phyloP scores from a whole-genome alignment of 1,140 invertebrate genomes.

The Triops cancriformis region DNA sequence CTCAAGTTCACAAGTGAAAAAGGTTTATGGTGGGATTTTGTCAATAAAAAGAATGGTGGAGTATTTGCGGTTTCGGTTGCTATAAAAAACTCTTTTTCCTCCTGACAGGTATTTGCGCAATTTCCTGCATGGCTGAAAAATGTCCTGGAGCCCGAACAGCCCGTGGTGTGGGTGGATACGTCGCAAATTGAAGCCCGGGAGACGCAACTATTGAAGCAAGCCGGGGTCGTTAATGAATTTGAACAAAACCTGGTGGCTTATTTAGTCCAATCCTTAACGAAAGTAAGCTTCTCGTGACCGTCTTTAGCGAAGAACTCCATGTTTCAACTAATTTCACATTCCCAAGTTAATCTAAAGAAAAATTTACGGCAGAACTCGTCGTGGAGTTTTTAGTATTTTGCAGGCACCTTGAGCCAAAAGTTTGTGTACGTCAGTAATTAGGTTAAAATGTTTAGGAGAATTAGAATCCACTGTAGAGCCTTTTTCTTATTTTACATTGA shows the following conservation, averaged over 20 bases:
- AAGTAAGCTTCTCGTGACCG: not conserved
- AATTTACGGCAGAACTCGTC: no score
- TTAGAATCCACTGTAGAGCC: no score
- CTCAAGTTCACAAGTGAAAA: no score
- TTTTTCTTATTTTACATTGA: no score
- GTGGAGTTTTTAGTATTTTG: no score
- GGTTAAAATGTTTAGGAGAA: no score
- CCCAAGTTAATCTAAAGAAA: no score
- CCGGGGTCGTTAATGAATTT: not conserved
- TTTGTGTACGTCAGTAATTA: no score
- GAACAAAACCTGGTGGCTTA: not conserved
- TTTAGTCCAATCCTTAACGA: not conserved
- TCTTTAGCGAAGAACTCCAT: no score
- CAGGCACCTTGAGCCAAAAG: no score
- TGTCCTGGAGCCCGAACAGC: not conserved
- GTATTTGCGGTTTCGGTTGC: not conserved
- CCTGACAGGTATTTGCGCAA: not conserved
- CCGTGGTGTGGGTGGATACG: not conserved
- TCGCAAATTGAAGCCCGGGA: not conserved
- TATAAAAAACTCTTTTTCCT: not conserved
- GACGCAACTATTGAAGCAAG: not conserved
- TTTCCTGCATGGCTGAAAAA: not conserved
- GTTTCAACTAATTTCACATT: no score
- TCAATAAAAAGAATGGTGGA: not conserved
- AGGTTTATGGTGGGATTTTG: no score